These are phyloP conservation scores for Aulostomus chinensis DNA, from an alignment of 2,797 vertebrate species.

Conservation along the genomic window DNA sequence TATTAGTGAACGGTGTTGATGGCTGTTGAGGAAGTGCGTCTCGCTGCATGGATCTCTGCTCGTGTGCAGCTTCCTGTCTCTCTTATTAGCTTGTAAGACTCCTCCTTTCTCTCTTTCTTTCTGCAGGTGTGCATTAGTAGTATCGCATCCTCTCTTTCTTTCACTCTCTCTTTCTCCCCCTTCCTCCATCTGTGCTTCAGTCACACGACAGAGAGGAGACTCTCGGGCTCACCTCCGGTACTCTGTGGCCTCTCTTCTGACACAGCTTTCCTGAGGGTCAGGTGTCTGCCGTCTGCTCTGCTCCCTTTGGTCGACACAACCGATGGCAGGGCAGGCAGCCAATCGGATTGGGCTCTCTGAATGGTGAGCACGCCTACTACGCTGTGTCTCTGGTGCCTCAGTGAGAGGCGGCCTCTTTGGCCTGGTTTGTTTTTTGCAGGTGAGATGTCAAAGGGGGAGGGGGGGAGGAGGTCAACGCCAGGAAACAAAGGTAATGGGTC, in stretches of 20 bases:
- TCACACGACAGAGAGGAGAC: slow-evolving; percentile 68
- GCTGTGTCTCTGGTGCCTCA: slow-evolving; percentile 98
- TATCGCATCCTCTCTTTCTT: slow-evolving; percentile 65
- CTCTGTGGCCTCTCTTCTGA: slow-evolving; percentile 94
- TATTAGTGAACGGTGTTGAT: slow-evolving; percentile 62
- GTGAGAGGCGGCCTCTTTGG: slow-evolving; percentile 91
- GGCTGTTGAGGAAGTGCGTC: slow-evolving; percentile 56
- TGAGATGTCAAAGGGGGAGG: slow-evolving; percentile 17
- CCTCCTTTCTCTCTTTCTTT: slow-evolving; percentile 49
- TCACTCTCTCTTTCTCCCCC: slow-evolving; percentile 57
- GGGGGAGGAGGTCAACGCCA: slow-evolving; percentile 45
- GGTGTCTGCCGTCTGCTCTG: slow-evolving; percentile 91
- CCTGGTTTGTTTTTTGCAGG: slow-evolving; percentile 69
- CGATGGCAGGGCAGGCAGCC: slow-evolving; percentile 86
- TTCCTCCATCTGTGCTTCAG: slow-evolving; percentile 63
- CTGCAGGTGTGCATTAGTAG: slow-evolving; percentile 83
- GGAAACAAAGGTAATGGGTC: slow-evolving; percentile 65
- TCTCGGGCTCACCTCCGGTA: slow-evolving; percentile 86
- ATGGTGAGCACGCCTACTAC: slow-evolving; percentile 96
- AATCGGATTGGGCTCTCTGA: slow-evolving; percentile 96
- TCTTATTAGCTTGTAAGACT: slow-evolving; percentile 31
- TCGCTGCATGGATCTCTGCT: slow-evolving; percentile 71
- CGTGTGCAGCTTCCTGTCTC: slow-evolving; percentile 49
- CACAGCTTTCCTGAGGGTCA: slow-evolving; percentile 97
- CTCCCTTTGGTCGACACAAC: slow-evolving; percentile 86